These are phyloP conservation scores for Siniperca scherzeri DNA, from an alignment of 2,797 vertebrate species.

Conservation along the genomic window DNA sequence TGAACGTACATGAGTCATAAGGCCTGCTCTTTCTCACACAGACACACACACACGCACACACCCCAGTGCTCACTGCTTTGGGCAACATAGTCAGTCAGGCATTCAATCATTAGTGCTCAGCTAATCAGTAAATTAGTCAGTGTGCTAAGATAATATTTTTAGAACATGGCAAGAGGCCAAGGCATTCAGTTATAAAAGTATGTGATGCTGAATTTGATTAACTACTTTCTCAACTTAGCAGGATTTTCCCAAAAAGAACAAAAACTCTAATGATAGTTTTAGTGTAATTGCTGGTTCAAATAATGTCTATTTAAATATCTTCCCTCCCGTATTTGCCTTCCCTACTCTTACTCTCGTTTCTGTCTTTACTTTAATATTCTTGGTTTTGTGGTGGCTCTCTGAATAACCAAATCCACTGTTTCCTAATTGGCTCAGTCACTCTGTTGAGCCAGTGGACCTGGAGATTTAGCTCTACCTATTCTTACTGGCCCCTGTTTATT, in stretches of 20 bases:
- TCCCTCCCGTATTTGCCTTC: neutral
- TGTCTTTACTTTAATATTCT: neutral
- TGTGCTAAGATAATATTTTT: slow-evolving; percentile 69
- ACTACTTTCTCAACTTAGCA: slow-evolving; percentile 43
- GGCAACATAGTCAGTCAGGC: slow-evolving; percentile 51
- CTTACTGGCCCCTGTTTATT: slow-evolving; percentile 36
- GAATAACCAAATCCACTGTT: neutral
- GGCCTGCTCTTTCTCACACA: neutral
- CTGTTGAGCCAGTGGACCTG: neutral
- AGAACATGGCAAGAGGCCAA: slow-evolving; percentile 60
- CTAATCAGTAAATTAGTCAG: slow-evolving; percentile 76
- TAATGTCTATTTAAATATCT: slow-evolving; percentile 23
- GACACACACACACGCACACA: neutral
- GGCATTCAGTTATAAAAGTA: slow-evolving; percentile 33
- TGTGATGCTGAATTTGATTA: slow-evolving; percentile 52
- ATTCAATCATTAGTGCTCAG: slow-evolving; percentile 76
- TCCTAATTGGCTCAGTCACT: slow-evolving; percentile 11
- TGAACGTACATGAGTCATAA: slow-evolving; percentile 39
- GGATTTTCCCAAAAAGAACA: slow-evolving; percentile 35
- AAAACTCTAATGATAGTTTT: slow-evolving; percentile 29
- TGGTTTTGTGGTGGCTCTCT: neutral
- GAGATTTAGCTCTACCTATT: neutral
- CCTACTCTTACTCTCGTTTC: neutral
- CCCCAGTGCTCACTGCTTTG: slow-evolving; percentile 39
- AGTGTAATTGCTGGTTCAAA: slow-evolving; percentile 35